A percentile compares a stretch with the other conserved stretches of the same genome.
phyloP scores from a whole-genome alignment of 2,888 invertebrate species.

The Scaptomyza caliginosa region DNA sequence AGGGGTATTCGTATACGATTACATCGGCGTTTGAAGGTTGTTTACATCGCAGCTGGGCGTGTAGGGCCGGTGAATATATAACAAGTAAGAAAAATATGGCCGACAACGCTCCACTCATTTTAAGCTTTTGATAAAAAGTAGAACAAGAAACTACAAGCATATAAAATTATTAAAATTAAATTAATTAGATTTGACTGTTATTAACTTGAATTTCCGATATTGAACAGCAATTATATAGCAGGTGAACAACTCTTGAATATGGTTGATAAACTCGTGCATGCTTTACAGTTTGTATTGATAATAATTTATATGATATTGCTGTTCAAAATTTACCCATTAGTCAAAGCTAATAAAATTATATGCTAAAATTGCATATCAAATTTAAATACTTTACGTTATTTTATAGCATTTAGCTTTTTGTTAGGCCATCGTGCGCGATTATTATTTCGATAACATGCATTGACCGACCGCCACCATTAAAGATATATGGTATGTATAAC shows the following conservation, averaged over 20 bases:
- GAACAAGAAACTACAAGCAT: background rate
- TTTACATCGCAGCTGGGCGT: slow-evolving; percentile 2
- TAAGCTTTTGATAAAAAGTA: background rate
- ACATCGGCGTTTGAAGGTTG: background rate
- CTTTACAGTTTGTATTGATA: no score
- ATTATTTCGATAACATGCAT: background rate
- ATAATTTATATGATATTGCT: background rate
- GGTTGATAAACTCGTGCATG: background rate
- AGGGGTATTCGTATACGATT: background rate
- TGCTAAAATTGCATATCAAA: background rate
- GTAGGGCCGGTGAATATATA: background rate
- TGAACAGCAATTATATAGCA: slow-evolving; percentile 2
- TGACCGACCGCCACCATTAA: slow-evolving; percentile 25
- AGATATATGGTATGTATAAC: background rate
- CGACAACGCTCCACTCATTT: slow-evolving; percentile 10
- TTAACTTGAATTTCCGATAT: background rate
- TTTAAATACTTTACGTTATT: background rate
- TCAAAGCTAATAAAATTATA: background rate
- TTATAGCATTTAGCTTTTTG: slow-evolving; percentile 10
- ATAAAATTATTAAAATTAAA: background rate
- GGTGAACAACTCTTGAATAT: background rate
- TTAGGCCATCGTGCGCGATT: background rate
- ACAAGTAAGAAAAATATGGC: background rate
- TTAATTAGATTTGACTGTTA: background rate
- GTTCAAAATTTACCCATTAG: background rate